Evolutionary conservation across 2,888 invertebrate genomes (phyloP), one percentile per base, ranked within the genome.

Genomic region (Habrosyne pyritoides): DNA sequence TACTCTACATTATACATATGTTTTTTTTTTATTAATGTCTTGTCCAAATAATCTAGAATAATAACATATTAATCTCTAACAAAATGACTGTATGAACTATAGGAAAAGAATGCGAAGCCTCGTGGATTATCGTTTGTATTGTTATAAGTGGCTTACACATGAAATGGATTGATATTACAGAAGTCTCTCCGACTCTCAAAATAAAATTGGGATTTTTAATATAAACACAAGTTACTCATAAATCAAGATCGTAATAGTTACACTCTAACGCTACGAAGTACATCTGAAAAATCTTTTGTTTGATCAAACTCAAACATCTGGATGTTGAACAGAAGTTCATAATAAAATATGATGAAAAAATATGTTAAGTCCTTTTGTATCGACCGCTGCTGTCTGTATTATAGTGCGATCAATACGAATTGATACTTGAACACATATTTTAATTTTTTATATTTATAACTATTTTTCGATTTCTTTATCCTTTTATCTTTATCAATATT

Each of bases 281-380:
- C 79, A 83, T 84, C 83, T 87, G 86, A 90, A 89, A 87, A 87
- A 87, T 88, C 88, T 89, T 90, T 90, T 91, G 92, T 92, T 91
- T 91, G 91, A 91, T 90, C 90, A 86, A 79, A 84, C 79, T 85
- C 77, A 83, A 87, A 90, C 91, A 91, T 91, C 91, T 91, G 91
- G 92, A 91, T 86, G 86, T 82, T 87, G 86, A 88, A 86, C 91
- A 92, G 91, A 89, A 91, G 90, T 91, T 92, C 91, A 92, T 92
- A 91, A 91, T 91, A 91, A 91, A 90, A 89, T 89, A 91, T 89
- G 84, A 88, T 84, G 87, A 91, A 91, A 89, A 92, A 91, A 90
- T 90, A 87, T 85, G 87, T 85, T 89, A 91, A 91, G 90, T 91
- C 92, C 89, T 90, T 89, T 91, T 91, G 92, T 91, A 91, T 88